Evolutionary conservation across 37 sponge, comb jelly and placozoan genomes (phyloP), one percentile per base, ranked within the genome.

Genomic region (Eunapius fragilis): DNA sequence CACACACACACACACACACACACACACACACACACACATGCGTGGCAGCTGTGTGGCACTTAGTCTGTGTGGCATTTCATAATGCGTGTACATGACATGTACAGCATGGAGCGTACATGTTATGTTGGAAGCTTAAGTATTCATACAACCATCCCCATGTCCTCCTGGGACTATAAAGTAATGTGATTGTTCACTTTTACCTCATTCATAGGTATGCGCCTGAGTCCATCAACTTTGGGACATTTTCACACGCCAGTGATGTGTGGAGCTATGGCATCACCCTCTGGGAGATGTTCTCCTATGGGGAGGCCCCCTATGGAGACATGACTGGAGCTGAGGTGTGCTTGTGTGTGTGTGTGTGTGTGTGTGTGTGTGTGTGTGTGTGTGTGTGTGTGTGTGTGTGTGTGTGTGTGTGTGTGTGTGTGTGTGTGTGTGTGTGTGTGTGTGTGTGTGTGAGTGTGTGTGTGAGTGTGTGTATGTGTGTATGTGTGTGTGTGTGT

Each of bases 231-330:
- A 91, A 93, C 77, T 96, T 92, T 81, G 97, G 97, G 24, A 93
- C 95, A 34, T 98, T 96, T 69, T 95, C 97, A 10, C 89, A 88
- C 73, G 84, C 95, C 41, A 95, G 96, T 84, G 99, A 98, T 79
- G 94, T 98, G 30, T 98, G 99, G 99, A 98, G 99, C 80, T 98
- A 96, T 48, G 99, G 99, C 12, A 86, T 98, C 27, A 96, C 97
- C 25, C 83, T 98, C 22, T 98, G 99, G 99, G 99, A 98, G 87
- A 96, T 98, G 96, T 98, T 98, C 88, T 93, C 97, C 25, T 92
- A 84, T 83, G 99, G 99, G 1, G 92, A 91, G 14, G 94, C 92
- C 24, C 99, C 99, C 10, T 98, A 98, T 87, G 97, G 94, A 30
- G 99, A 98, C 24, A 88, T 85, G 85, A 96, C 89, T 24, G 94